phyloP scores from a whole-genome alignment of 1,140 invertebrate species.

The Yoshiicerus persimilis region DNA sequence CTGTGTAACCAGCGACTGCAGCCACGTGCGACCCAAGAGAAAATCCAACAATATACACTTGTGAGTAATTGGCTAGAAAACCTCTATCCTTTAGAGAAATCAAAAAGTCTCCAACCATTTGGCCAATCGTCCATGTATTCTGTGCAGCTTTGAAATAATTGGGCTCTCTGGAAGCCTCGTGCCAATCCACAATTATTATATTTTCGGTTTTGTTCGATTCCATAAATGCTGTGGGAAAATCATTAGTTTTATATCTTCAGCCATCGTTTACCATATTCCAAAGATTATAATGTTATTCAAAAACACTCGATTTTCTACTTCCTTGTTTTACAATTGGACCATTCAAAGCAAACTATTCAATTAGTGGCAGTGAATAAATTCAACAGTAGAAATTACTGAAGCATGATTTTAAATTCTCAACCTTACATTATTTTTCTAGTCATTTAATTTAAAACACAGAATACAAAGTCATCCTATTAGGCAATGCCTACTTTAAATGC shows the following conservation, averaged over 20 bases:
- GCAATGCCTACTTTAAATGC: too few species aligned
- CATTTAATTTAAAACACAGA: too few species aligned
- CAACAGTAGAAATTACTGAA: too few species aligned
- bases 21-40: constrained; percentile 48
- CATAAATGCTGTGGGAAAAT: not conserved
- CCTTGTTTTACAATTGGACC: too few species aligned
- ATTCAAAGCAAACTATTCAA: too few species aligned
- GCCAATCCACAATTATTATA: not conserved
- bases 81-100: not conserved
- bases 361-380: too few species aligned
- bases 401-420: too few species aligned
- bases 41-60: constrained; percentile 50
- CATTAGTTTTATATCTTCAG: not conserved
- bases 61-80: not conserved
- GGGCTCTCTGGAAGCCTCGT: not conserved
- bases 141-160: not conserved
- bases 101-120: not conserved
- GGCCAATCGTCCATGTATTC: not conserved
- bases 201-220: not conserved
- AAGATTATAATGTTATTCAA: too few species aligned
- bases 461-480: too few species aligned
- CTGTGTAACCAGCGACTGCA: constrained; percentile 48
- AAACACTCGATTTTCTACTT: too few species aligned
- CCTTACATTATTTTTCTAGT: too few species aligned
- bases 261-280: too few species aligned